phyloP scores from a whole-genome alignment of 1,140 invertebrate species.

The Frieseomelitta varia region DNA sequence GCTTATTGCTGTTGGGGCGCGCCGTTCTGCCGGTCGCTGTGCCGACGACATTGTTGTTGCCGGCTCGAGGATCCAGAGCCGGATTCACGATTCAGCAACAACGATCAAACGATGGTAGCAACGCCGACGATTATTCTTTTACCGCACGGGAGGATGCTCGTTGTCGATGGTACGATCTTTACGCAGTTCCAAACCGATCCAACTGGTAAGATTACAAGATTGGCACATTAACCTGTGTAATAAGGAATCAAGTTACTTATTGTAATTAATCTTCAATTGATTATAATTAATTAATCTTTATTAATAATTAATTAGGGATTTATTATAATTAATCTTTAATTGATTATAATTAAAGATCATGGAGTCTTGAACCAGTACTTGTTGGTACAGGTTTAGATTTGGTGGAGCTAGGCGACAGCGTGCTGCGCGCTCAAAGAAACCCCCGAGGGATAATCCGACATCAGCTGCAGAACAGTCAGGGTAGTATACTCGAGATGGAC shows the following conservation, averaged over 20 bases:
- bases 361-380: background rate
- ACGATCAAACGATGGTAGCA: constrained; percentile 73
- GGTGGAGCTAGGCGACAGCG: constrained; percentile 82
- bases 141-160: constrained; percentile 84
- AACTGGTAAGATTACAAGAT: constrained; percentile 63
- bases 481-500: constrained; percentile 78
- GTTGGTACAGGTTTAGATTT: constrained; percentile 79
- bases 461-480: constrained; percentile 74
- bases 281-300: too few species aligned
- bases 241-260: too few species aligned
- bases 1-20: constrained; percentile 85
- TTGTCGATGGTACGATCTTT: constrained; percentile 83
- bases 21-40: constrained; percentile 82
- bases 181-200: constrained; percentile 81
- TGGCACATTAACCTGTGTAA: background rate
- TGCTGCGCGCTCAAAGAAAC: constrained; percentile 79
- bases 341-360: too few species aligned
- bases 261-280: too few species aligned
- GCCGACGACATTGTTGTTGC: constrained; percentile 81
- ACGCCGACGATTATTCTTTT: constrained; percentile 84
- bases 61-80: constrained; percentile 75
- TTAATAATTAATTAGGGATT: too few species aligned
- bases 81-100: constrained; percentile 66
- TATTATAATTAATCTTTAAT: too few species aligned
- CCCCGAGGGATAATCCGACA: constrained; percentile 71